Base-by-base conservation (phyloP, 1,140 invertebrate genomes). In the Platyscapa corneri region DNA sequence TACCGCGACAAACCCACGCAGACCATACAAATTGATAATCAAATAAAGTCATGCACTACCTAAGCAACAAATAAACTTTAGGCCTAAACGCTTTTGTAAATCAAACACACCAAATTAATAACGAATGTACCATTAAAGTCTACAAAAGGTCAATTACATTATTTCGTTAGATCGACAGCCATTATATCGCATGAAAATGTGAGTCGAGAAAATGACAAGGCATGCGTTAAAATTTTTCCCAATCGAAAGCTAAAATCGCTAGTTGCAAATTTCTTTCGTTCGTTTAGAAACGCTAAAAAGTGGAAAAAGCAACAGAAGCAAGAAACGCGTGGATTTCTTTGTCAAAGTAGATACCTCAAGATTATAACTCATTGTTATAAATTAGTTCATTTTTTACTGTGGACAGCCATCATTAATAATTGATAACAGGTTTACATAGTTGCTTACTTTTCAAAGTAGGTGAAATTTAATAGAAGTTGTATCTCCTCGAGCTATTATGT, bases 401-500 rank as follows among this genome's bases (percentile, higher is more conserved):
- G 18, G 67, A 34, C 67, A 37, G 67, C 23, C 18, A 70, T 70
- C 67, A 37, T 70, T 70, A 70, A 34, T 70, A 70, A 70, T 70
- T 70, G 67, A 70, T 70, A 70, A 70, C 30, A 37, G 30, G 67
- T 20, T 34, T 70, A 70, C 34, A 37, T 37, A 70, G 67, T 70
- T 70, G 67, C 30, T 37, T 70, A 70, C 34, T 70, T 37, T 70
- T 70, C 37, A 23, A 70, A 70, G 34, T 70, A 70, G 67, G 67
- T 37, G 67, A 70, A 70, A 37, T 37, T 70, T 37, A 70, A 70
- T 70, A 70, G 32, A 64, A 70, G 67, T 70, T 70, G 18, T 32
- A 80, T 82, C 42, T 70, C 65, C 42, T 37, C 0, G 53, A 82
- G 81, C 53, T 34, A 39, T 82, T 75, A 75, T 75, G 49, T 34